phyloP scores from a whole-genome alignment of 2,113 vertebrate genomes.

The Balaeniceps rex region DNA sequence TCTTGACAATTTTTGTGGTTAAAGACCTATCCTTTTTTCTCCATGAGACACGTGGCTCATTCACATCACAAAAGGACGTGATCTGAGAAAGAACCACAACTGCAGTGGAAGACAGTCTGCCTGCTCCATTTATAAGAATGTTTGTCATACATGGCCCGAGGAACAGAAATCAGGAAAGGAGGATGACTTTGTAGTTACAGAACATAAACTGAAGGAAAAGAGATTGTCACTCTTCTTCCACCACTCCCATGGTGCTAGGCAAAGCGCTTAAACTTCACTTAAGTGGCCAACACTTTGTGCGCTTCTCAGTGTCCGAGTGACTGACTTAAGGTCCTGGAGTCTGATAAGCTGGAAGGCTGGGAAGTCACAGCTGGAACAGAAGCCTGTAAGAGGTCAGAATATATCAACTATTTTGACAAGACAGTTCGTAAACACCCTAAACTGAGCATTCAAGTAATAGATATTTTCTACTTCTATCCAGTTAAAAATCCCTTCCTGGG shows the following conservation, averaged over 20 bases:
- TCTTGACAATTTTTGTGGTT: not conserved
- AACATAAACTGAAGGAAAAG: not conserved
- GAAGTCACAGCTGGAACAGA: not conserved
- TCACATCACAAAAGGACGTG: not conserved
- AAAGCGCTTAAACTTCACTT: not conserved
- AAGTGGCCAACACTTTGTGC: not conserved
- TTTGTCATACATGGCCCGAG: rapidly evolving
- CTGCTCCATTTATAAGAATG: not conserved
- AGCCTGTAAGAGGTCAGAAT: not conserved
- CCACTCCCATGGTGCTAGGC: not conserved
- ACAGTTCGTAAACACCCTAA: not conserved
- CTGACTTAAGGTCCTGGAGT: not conserved
- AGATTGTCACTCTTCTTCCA: not conserved
- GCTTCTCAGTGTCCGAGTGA: not conserved
- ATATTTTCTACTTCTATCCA: not conserved
- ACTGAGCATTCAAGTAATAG: not conserved
- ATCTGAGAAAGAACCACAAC: not conserved
- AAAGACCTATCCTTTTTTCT: not conserved
- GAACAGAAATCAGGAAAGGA: not conserved
- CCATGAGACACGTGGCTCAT: not conserved
- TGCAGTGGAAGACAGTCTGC: not conserved
- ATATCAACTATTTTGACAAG: not conserved
- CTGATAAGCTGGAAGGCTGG: not conserved
- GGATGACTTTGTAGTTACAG: not conserved
- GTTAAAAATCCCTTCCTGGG: not conserved